Percentiles rank a stretch among this genome's conserved stretches.
These are phyloP conservation scores for Hyppa rectilinea DNA, from an alignment of 2,888 invertebrate species.

Conservation along the genomic window DNA sequence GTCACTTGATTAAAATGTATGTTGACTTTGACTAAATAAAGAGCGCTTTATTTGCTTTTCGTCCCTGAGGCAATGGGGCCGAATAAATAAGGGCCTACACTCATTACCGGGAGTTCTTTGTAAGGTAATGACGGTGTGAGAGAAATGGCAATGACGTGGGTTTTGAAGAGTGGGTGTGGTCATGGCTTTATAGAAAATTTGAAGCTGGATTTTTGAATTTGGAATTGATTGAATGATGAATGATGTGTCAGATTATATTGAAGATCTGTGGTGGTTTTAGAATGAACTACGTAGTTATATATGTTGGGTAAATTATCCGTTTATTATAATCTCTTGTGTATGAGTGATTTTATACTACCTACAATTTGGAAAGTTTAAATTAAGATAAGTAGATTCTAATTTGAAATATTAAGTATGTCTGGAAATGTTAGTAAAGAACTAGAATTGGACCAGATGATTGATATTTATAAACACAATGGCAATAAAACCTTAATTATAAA, in stretches of 20 bases:
- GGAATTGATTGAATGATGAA: neutral
- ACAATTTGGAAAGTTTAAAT: neutral
- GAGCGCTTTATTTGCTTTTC: conserved; percentile 78
- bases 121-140: conserved; percentile 52
- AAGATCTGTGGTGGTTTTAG: neutral
- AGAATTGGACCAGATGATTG: neutral
- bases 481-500: conserved; percentile 4
- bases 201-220: neutral
- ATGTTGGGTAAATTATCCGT: neutral
- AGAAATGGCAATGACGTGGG: conserved; percentile 51
- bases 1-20: conserved; percentile 82
- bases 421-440: too few relatives aligned
- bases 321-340: neutral
- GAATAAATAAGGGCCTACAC: conserved; percentile 72
- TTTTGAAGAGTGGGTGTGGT: conserved; percentile 15
- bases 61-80: conserved; percentile 76
- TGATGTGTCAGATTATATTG: neutral
- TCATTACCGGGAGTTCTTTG: conserved; percentile 66
- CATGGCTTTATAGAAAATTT: conserved; percentile 3
- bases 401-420: neutral
- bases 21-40: conserved; percentile 78
- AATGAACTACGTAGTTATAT: neutral
- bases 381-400: too few relatives aligned
- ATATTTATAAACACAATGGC: neutral
- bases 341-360: too few relatives aligned